Evolutionary conservation across 2,888 invertebrate species (phyloP), one percentile per base, ranked within the genome.

Genomic region (Pediacus dermestoides): DNA sequence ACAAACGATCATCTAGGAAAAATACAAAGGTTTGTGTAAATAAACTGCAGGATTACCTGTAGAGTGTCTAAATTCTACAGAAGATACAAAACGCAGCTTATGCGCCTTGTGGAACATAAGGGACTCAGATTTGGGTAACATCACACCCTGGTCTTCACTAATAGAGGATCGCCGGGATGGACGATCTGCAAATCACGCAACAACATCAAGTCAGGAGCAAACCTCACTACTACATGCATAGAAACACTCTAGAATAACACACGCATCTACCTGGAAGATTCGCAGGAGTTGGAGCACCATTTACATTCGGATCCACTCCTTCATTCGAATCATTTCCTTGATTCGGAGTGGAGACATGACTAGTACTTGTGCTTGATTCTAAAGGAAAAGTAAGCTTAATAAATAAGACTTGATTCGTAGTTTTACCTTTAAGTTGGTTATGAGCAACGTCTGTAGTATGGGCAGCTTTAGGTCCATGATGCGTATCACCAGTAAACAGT

Each of bases 11-110:
- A 33, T 14, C 9, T 9, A 30, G 16, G 16, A 6, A 30, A 2
- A n/a, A n/a, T n/a, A n/a, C n/a, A n/a, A n/a, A n/a, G n/a, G n/a
- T n/a, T n/a, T n/a, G n/a, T n/a, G n/a, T 8, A 14, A 30, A 15
- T 14, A 7, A 30, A 14, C n/a, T 4, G 26, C 10, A 9, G 36
- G 39, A 47, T 66, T 76, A 83, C 83, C 83, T 70, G 88, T 82
- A 45, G 83, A 83, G 66, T 85, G 78, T 63, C 82, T 84, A 69
- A 83, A 82, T 67, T 88, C 88, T 57, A 88, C 86, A 30, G 86
- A 86, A 47, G 86, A 81, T 38, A 87, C 85, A 72, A 88, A 88
- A 53, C 88, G 80, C 49, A 88, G 74, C 72, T 85, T 86, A 48
- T 85, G 82, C 58, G 77, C 71, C 70, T 73, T 76, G 68, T 73